Evolutionary conservation across 2,797 vertebrate genomes (phyloP).

Genomic region (Halcyon smyrnensis): DNA sequence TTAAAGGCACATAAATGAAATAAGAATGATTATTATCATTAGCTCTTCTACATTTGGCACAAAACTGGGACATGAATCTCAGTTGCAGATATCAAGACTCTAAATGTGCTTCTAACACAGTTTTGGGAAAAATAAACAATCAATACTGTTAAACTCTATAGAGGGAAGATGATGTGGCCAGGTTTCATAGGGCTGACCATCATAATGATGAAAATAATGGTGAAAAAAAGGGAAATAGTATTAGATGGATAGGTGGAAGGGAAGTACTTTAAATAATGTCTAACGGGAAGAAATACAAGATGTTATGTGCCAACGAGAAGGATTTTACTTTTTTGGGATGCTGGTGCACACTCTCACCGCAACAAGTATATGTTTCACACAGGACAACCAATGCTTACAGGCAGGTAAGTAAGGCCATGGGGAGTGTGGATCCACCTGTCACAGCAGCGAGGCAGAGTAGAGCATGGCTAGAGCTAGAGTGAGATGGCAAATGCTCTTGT

Average conservation of each 20-base stretch:
- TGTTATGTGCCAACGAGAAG: neutral
- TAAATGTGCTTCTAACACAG: neutral
- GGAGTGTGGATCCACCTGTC: neutral
- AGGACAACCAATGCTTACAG: neutral
- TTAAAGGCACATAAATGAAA: neutral
- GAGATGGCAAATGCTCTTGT: neutral
- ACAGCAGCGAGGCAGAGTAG: rapidly evolving
- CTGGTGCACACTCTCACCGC: rapidly evolving
- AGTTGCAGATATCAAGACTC: neutral
- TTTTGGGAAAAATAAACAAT: neutral
- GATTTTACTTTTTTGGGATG: neutral
- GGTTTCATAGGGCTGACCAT: neutral
- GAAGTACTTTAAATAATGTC: neutral
- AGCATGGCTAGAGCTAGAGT: neutral
- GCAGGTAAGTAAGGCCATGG: neutral
- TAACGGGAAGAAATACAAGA: neutral
- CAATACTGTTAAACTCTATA: neutral
- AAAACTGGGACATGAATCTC: neutral
- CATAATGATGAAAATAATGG: neutral
- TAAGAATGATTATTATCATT: neutral
- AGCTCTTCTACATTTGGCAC: neutral
- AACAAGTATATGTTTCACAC: neutral
- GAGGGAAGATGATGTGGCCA: neutral
- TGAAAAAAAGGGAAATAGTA: neutral
- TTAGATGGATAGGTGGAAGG: neutral